Evolutionary conservation across 2,888 invertebrate species (phyloP).

Genomic region (Nephrocerus scutellatus): DNA sequence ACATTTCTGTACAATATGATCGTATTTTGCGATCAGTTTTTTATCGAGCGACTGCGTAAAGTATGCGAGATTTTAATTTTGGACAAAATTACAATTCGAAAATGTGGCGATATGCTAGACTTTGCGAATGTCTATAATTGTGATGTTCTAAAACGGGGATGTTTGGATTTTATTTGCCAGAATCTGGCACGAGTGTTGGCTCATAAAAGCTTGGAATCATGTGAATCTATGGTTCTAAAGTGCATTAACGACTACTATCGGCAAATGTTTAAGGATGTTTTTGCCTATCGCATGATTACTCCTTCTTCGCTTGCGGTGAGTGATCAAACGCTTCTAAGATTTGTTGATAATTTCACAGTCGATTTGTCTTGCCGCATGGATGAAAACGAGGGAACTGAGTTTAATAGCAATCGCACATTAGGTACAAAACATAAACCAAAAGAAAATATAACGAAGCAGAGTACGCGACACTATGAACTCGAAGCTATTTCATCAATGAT

Average conservation of each 20-base stretch:
- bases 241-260: slow-evolving; percentile 64
- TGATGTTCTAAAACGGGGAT: slow-evolving; percentile 59
- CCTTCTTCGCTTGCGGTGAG: slow-evolving; percentile 58
- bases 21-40: slow-evolving; percentile 72
- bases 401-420: not conserved
- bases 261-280: slow-evolving; percentile 52
- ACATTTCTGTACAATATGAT: slow-evolving; percentile 64
- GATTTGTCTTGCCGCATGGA: slow-evolving; percentile 51
- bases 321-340: slow-evolving; percentile 52
- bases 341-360: slow-evolving; percentile 48
- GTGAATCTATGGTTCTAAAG: slow-evolving; percentile 56
- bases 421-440: slow-evolving; percentile 28
- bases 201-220: slow-evolving; percentile 56
- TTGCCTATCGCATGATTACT: slow-evolving; percentile 59
- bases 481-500: slow-evolving; percentile 43
- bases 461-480: slow-evolving; percentile 40
- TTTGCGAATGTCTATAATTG: slow-evolving; percentile 73
- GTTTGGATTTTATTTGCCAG: slow-evolving; percentile 69
- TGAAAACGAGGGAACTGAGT: slow-evolving; percentile 36
- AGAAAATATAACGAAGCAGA: slow-evolving; percentile 32
- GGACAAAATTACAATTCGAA: slow-evolving; percentile 62
- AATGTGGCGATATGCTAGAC: slow-evolving; percentile 68
- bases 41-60: slow-evolving; percentile 63
- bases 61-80: slow-evolving; percentile 63
- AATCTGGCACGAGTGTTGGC: slow-evolving; percentile 69